Evolutionary conservation across 1,140 invertebrate species (phyloP).

Genomic region (Aphelenchoides fujianensis): DNA sequence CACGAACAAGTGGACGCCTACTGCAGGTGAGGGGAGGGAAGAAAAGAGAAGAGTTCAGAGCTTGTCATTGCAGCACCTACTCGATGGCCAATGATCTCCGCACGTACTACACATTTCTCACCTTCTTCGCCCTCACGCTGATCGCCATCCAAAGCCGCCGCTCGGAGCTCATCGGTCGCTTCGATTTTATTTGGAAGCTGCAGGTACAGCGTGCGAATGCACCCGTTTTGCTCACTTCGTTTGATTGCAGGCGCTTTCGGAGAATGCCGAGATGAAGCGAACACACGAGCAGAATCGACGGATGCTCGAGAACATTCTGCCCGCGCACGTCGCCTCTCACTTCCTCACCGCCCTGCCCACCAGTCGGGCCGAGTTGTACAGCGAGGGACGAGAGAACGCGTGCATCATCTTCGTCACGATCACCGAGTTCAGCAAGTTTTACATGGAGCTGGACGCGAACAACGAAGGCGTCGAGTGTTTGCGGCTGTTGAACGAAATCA

Average conservation of each 20-base stretch:
- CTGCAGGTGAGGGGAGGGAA: conserved; percentile 43
- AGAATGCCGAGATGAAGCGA: conserved; percentile 60
- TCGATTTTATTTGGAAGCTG: conserved; percentile 62
- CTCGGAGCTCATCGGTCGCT: conserved; percentile 56
- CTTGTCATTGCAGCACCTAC: conserved; percentile 7
- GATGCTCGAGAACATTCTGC: conserved; percentile 86
- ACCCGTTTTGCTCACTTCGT: too few relatives aligned
- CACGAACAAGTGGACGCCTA: conserved; percentile 29
- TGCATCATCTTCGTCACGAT: conserved; percentile 90
- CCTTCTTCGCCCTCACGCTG: conserved; percentile 51
- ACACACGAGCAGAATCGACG: conserved; percentile 57
- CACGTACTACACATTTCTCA: conserved; percentile 51
- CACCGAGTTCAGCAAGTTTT: conserved; percentile 92
- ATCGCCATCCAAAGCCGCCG: conserved; percentile 60
- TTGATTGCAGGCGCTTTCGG: conserved; percentile 61
- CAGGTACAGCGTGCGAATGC: too few relatives aligned
- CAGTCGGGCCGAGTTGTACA: conserved; percentile 49
- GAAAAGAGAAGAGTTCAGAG: conserved; percentile 21
- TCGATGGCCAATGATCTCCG: conserved; percentile 35
- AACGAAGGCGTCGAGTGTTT: conserved; percentile 89
- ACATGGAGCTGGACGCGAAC: conserved; percentile 84
- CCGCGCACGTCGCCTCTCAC: conserved; percentile 85
- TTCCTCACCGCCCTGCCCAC: conserved; percentile 69
- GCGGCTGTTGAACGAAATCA: conserved; percentile 92
- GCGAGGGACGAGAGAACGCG: conserved; percentile 80